Base-by-base conservation (phyloP, 2,888 invertebrate species). In the Euphydryas editha region DNA sequence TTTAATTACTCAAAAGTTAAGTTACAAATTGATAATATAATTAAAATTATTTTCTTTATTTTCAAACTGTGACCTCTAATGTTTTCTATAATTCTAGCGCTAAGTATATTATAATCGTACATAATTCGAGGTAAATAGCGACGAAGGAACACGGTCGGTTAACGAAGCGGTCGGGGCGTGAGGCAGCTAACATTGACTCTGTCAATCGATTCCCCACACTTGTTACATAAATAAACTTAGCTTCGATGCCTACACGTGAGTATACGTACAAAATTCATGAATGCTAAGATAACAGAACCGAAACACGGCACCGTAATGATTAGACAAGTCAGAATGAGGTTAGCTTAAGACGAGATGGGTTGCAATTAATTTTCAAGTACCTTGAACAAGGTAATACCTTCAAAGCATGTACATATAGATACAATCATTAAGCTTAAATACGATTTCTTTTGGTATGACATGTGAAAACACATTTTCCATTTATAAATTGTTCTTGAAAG, bases 91-190 rank as follows among this genome's bases (percentile, higher is more conserved):
- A 36, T 18, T 10, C 30, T 10, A 17, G 11, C 3, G 17, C 3
- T 36, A 24, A 24, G 54, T 54, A 54, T n/a, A 54, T 30, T 54
- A 54, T 36, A 10, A 64, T 49, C 46, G 47, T 57, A 55, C 47
- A 69, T 64, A 59, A 51, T 54, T 54, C 47, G 42, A 62, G 67
- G 62, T 67, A 55, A 62, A 60, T 69, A 68, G 60, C 59, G 61
- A 61, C 65, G 62, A 56, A 65, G 65, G 60, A 69, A 60, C 59
- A 67, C 57, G 68, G 60, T 73, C 62, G 71, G 72, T 72, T 74
- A 76, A 75, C 73, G 75, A 75, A 73, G 74, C 72, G 73, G 72
- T 70, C 67, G 67, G 69, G 67, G 70, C 68, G 73, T 70, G 68
- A 70, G 74, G 68, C 67, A 73, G 68, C 70, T 72, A 74, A 73